Evolutionary conservation across 2,888 invertebrate genomes (phyloP).

Genomic region (Hirudinaria manillensis): DNA sequence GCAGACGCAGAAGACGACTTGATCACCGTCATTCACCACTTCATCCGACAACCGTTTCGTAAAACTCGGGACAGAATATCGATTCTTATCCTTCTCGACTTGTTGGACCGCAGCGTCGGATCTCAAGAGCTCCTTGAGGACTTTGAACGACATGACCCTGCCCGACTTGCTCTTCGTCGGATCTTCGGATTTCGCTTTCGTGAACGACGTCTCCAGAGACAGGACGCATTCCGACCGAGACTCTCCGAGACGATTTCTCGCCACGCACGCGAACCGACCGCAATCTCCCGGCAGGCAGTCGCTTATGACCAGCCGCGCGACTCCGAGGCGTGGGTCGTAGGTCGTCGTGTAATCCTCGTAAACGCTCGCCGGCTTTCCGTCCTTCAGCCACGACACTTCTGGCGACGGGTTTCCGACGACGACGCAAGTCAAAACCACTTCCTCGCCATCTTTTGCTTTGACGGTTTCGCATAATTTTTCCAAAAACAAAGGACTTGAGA

Average conservation of each 20-base stretch:
- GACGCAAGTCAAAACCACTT: conserved; percentile 46
- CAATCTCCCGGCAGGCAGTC: conserved; percentile 53
- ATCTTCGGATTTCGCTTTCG: not conserved
- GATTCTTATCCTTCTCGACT: not conserved
- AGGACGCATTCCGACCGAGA: conserved; percentile 56
- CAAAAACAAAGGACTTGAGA: conserved; percentile 30
- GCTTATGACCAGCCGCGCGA: conserved; percentile 47
- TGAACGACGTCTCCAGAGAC: conserved; percentile 57
- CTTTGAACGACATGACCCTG: conserved; percentile 15
- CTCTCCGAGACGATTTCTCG: conserved; percentile 74
- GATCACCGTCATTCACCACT: conserved; percentile 26
- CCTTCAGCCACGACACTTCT: conserved; percentile 50
- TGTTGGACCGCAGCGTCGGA: not conserved
- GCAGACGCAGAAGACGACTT: conserved; percentile 18
- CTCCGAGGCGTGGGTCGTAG: conserved; percentile 49
- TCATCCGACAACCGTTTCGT: not conserved
- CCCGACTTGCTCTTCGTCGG: not conserved
- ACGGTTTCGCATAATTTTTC: conserved; percentile 33
- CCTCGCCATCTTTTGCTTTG: conserved; percentile 47
- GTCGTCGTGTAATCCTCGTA: conserved; percentile 50
- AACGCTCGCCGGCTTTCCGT: conserved; percentile 50
- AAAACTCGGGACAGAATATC: conserved; percentile 3
- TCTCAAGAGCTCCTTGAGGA: conserved; percentile 20
- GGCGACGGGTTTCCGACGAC: conserved; percentile 49
- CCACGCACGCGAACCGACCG: conserved; percentile 63